Percentiles rank a stretch among this genome's conserved stretches.
Evolutionary conservation across 2,113 vertebrate genomes (phyloP).

Genomic region (Panthera uncia): DNA sequence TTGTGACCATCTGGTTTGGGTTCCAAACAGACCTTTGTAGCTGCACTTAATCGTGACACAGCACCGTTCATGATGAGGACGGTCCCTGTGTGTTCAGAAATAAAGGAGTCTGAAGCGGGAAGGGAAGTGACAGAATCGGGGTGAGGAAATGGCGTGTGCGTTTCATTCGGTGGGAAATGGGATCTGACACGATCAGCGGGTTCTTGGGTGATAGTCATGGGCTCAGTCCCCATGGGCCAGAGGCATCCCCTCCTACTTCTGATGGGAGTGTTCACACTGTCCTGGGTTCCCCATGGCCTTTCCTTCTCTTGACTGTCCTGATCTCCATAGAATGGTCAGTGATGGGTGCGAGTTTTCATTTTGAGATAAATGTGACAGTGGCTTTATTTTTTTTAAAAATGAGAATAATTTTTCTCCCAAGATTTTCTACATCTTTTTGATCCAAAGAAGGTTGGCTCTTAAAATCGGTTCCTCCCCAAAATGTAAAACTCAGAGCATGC

Average conservation of each 20-base stretch:
- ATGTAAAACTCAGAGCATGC: background rate
- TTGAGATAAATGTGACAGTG: background rate
- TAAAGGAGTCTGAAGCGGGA: background rate
- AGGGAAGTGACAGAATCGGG: background rate
- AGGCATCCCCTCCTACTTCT: fast-evolving
- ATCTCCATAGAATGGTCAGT: background rate
- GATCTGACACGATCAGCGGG: no score
- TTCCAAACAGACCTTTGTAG: no score
- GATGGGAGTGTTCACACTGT: no score
- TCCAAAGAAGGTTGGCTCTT: background rate
- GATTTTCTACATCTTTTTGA: background rate
- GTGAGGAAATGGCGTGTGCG: background rate
- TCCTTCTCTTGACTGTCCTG: background rate
- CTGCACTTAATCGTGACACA: fast-evolving
- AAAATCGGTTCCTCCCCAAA: background rate
- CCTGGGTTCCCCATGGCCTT: background rate
- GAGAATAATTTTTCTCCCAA: background rate
- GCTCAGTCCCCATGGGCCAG: fast-evolving
- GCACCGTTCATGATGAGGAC: no score
- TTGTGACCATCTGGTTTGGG: background rate
- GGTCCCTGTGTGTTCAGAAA: background rate
- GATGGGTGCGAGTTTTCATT: background rate
- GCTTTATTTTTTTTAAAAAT: background rate
- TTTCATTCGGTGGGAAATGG: background rate
- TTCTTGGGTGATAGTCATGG: background rate